These are phyloP conservation scores for Palaemon carinicauda DNA, from an alignment of 1,140 invertebrate genomes.

Conservation along the genomic window DNA sequence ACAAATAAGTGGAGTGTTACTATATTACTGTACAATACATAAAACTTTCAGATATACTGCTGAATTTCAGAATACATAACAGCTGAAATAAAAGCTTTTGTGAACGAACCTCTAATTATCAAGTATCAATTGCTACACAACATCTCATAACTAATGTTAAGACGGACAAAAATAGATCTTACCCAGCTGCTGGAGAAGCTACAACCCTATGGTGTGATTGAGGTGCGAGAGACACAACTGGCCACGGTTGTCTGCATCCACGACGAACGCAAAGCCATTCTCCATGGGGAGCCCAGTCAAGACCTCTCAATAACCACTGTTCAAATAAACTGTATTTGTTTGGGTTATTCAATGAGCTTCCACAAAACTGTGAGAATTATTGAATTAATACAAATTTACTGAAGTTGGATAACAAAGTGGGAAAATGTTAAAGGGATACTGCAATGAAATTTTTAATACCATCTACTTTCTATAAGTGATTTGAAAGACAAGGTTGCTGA, in stretches of 20 bases:
- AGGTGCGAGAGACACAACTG: conserved; percentile 41
- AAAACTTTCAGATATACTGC: too few species aligned
- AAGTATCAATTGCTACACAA: not conserved
- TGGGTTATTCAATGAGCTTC: not conserved
- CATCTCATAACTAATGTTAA: not conserved
- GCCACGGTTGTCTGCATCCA: conserved; percentile 51
- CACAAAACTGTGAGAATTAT: too few species aligned
- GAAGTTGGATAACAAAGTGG: too few species aligned
- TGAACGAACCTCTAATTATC: not conserved
- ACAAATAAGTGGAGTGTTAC: too few species aligned
- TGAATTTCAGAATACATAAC: too few species aligned
- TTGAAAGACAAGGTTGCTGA: too few species aligned
- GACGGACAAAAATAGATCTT: not conserved
- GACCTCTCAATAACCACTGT: conserved; percentile 53
- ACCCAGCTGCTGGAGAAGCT: conserved; percentile 29
- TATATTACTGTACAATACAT: too few species aligned
- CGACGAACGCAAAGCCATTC: conserved; percentile 58
- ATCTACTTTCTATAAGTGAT: too few species aligned
- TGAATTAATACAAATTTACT: too few species aligned
- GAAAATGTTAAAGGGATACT: too few species aligned
- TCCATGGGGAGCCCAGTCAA: conserved; percentile 58
- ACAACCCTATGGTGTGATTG: conserved; percentile 44
- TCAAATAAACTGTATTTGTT: conserved; percentile 50
- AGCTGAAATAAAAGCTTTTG: not conserved
- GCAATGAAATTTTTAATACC: too few species aligned